Evolutionary conservation across 2,888 invertebrate genomes (phyloP).

Genomic region (Thereva nobilitata): DNA sequence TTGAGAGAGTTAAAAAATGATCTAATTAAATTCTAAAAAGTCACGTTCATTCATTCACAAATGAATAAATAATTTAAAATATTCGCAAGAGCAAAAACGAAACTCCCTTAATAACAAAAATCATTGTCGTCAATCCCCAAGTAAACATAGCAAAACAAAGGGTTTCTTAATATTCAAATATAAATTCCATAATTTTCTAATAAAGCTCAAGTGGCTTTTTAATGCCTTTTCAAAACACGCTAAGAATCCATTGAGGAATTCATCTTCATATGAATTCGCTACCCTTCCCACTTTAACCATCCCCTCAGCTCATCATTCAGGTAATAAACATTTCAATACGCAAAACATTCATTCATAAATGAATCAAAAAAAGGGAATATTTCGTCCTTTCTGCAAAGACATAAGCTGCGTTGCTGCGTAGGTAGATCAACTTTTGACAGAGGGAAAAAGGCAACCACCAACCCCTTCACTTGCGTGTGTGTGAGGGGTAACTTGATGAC

Average conservation of each 20-base stretch:
- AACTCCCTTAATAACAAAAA: neutral
- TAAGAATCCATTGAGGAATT: slow-evolving; percentile 2
- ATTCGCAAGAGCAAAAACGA: too few relatives aligned
- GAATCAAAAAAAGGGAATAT: neutral
- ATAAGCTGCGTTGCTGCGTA: slow-evolving; percentile 22
- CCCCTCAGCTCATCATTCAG: neutral
- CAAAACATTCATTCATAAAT: neutral
- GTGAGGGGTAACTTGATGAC: too few relatives aligned
- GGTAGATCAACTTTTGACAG: slow-evolving; percentile 25
- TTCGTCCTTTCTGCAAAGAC: neutral
- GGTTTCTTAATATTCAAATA: slow-evolving; percentile 26
- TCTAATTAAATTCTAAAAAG: too few relatives aligned
- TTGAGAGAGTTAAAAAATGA: too few relatives aligned
- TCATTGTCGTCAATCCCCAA: too few relatives aligned
- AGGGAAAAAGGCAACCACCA: slow-evolving; percentile 22
- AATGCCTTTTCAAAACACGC: neutral
- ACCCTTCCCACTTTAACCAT: neutral
- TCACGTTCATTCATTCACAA: too few relatives aligned
- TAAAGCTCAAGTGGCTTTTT: neutral
- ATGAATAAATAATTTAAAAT: too few relatives aligned
- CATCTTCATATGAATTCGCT: neutral
- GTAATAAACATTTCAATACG: neutral
- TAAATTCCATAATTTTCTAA: slow-evolving; percentile 31
- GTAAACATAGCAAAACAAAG: neutral
- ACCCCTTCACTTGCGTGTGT: neutral